These are phyloP conservation scores for Cyanoramphus novaezelandiae DNA, from an alignment of 2,113 vertebrate genomes.

Conservation along the genomic window DNA sequence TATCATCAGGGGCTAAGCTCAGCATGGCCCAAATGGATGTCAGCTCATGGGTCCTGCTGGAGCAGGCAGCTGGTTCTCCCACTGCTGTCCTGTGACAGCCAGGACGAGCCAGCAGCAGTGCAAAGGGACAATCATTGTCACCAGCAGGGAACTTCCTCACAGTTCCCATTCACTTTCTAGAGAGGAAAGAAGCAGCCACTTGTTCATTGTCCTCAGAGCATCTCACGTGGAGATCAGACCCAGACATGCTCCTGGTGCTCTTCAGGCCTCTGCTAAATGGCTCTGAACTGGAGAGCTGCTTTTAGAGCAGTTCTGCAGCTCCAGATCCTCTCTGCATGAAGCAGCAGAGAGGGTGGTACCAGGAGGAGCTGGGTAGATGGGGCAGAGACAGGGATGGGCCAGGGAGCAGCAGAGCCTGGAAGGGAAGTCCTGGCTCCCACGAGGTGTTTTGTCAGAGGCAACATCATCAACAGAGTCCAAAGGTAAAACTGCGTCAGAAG, in stretches of 20 bases:
- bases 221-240: not conserved
- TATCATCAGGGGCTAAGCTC: not conserved
- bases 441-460: not conserved
- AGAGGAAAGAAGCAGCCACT: not conserved
- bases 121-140: not conserved
- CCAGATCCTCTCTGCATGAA: not conserved
- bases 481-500: not conserved
- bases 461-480: not conserved
- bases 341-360: not conserved
- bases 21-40: not conserved
- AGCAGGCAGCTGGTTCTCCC: not conserved
- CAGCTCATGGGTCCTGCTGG: not conserved
- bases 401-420: not conserved
- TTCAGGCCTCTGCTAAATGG: not conserved
- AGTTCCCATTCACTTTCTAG: not conserved
- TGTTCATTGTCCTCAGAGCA: not conserved
- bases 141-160: not conserved
- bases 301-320: not conserved
- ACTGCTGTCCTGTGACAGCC: accelerated
- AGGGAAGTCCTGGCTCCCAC: not conserved
- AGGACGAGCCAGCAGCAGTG: accelerated
- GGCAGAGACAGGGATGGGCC: not conserved
- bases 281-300: not conserved
- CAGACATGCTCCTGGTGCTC: accelerated
- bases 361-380: not conserved